These are phyloP conservation scores for Baronia brevicornis DNA, from an alignment of 2,888 invertebrate genomes.

Conservation along the genomic window DNA sequence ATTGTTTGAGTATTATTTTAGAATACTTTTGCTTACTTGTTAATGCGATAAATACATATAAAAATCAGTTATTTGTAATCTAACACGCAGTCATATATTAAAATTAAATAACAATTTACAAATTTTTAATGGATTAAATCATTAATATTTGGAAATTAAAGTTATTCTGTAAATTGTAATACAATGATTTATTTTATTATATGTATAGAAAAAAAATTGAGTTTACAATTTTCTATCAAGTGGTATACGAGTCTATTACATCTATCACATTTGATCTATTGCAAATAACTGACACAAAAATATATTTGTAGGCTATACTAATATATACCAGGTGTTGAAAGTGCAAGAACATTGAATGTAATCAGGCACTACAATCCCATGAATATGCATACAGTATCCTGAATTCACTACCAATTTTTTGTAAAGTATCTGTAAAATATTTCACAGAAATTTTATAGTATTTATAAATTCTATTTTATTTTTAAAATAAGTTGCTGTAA, in stretches of 20 bases:
- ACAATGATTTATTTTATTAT: too few species aligned
- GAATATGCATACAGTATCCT: constrained; percentile 2
- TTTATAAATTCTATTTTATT: constrained; percentile 54
- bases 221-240: too few species aligned
- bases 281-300: constrained; percentile 2
- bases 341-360: constrained; percentile 8
- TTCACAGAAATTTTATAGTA: constrained; percentile 36
- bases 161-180: too few species aligned
- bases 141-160: too few species aligned
- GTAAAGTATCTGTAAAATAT: constrained; percentile 9
- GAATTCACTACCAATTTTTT: constrained; percentile 2
- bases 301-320: constrained; percentile 2
- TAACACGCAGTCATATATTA: too few species aligned
- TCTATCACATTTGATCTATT: not conserved
- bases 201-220: too few species aligned
- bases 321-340: constrained; percentile 3
- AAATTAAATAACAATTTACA: too few species aligned
- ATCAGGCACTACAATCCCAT: constrained; percentile 3
- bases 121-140: too few species aligned
- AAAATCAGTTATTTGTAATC: constrained; percentile 11
- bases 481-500: constrained; percentile 48
- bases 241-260: too few species aligned
- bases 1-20: constrained; percentile 28
- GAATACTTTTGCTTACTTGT: constrained; percentile 8
- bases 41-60: constrained; percentile 11